Conservation (phyloP, 2,797 vertebrate species). For the Poecilia wingei region DNA sequence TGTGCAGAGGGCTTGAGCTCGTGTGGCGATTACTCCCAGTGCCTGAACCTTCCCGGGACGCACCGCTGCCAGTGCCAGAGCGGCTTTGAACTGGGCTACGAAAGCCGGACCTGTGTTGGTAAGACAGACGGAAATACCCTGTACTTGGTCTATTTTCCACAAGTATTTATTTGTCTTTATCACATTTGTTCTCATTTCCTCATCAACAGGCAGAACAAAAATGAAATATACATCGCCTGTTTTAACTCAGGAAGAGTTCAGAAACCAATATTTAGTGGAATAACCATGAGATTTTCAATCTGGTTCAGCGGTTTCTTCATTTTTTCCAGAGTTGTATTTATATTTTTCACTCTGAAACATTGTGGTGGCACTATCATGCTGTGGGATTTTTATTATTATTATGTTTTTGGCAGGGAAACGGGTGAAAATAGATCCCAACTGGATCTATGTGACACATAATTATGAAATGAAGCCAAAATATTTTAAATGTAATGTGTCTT, state of each 20-base stretch:
- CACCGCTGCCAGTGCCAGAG: constrained; percentile 86
- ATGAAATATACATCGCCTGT: neutral
- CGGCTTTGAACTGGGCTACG: constrained; percentile 79
- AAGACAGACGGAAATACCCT: constrained; percentile 63
- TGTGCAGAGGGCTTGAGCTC: constrained; percentile 77
- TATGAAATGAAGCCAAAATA: neutral
- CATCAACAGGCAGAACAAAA: neutral
- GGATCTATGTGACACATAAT: neutral
- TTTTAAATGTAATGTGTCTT: neutral
- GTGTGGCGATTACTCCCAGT: constrained; percentile 85
- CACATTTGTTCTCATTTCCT: neutral
- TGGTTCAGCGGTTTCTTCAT: too few species aligned
- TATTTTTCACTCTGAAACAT: neutral
- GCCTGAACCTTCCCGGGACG: constrained; percentile 85
- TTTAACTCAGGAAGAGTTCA: too few species aligned
- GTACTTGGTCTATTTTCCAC: neutral
- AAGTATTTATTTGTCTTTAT: neutral
- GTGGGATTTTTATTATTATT: neutral
- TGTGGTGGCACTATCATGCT: neutral
- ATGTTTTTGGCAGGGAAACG: neutral
- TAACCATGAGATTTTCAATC: too few species aligned
- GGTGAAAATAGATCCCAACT: neutral
- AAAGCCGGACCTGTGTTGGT: constrained; percentile 84
- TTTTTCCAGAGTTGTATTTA: neutral
- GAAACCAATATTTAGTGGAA: too few species aligned